Evolutionary conservation across 1,140 invertebrate genomes (phyloP), one percentile per base, ranked within the genome.

Genomic region (Anagrus nilaparvatae): DNA sequence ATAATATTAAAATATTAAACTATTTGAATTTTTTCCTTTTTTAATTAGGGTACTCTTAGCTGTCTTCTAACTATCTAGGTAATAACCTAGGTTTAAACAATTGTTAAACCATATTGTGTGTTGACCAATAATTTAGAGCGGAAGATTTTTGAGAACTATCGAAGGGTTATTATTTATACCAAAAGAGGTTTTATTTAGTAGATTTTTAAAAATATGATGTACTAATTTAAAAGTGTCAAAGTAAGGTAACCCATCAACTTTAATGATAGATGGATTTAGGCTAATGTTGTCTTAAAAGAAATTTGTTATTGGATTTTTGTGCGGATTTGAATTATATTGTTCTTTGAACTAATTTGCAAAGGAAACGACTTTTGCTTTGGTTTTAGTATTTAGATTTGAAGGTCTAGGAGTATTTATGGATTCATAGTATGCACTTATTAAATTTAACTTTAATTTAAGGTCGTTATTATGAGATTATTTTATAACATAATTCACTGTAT

Each of bases 41-140:
- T 55, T 56, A 1, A 38, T 30, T 2, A 59, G 30, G 0, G 48
- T 28, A 5, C 56, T 34, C 42, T 53, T 54, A 3, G 48, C 45
- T 13, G 2, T 23, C 50, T 56, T 56, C 47, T 39, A 55, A 3
- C 0, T n/a, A 3, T 16, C 17, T 7, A 50, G 52, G 19, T 48
- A 55, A 10, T 47, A 48, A 4, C 16, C 19, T 14, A 25, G 25
- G 16, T 51, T 45, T 24, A 47, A 10, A 1, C 32, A 8, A 34
- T 48, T 47, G 10, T 47, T 51, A 9, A 47, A 47, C 5, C 47
- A n/a, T 3, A 45, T 45, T 1, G 18, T 24, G 9, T 30, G 24
- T 2, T 9, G 21, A 10, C 10, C 10, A 5, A 46, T 43, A 3
- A 48, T 27, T 8, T 33, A 38, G 10, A 1, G 3, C 3, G 49